A percentile compares a stretch with the other conserved stretches of the same genome.
Conservation (phyloP, 2,113 vertebrate genomes). For the Hyperopisus bebe region DNA sequence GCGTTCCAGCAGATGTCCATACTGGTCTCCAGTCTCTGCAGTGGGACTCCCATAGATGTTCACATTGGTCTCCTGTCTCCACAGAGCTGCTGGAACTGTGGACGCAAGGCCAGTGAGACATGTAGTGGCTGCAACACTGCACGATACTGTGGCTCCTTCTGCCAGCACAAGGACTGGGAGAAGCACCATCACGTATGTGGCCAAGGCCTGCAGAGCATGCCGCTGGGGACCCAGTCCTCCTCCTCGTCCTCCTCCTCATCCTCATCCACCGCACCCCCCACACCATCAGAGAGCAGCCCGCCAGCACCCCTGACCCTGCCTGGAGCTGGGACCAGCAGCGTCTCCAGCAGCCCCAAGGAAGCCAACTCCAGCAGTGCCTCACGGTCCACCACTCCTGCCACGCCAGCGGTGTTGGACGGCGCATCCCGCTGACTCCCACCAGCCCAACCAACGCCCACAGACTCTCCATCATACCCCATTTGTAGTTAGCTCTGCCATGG, state of each 20-base stretch:
- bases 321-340: conserved; percentile 41
- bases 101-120: conserved; percentile 82
- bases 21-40: background rate
- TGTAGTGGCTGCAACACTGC: conserved; percentile 84
- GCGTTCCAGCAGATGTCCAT: background rate
- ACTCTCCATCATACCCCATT: conserved; percentile 44
- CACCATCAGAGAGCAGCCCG: conserved; percentile 57
- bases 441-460: conserved; percentile 31
- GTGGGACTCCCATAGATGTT: background rate
- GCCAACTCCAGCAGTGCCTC: conserved; percentile 68
- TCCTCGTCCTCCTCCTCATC: conserved; percentile 31
- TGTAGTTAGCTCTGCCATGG: conserved; percentile 24
- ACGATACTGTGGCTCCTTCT: conserved; percentile 83
- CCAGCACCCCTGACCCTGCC: conserved; percentile 61
- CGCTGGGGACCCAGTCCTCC: conserved; percentile 57
- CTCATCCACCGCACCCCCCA: conserved; percentile 55
- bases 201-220: conserved; percentile 76
- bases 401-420: conserved; percentile 76
- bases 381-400: conserved; percentile 77
- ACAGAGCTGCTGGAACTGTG: conserved; percentile 88
- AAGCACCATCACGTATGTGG: conserved; percentile 89
- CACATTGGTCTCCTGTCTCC: background rate
- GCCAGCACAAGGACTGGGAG: conserved; percentile 86
- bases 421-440: conserved; percentile 73
- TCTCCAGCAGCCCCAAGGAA: conserved; percentile 75